Conservation (phyloP, 53 echinoderm and acorn worm species). For the Henricia sp. region DNA sequence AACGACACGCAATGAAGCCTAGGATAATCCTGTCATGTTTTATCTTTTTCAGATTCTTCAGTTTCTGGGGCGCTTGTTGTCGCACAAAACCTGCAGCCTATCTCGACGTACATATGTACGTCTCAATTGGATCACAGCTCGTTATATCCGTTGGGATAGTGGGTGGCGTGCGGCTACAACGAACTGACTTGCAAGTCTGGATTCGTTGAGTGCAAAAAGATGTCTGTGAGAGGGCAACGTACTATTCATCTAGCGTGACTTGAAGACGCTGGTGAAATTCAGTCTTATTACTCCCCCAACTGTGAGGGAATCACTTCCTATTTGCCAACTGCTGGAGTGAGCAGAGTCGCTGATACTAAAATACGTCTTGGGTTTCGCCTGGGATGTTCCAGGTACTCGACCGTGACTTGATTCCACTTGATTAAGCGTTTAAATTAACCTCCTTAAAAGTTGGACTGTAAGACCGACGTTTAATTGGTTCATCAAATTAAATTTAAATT, state of each 20-base stretch:
- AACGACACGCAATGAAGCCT: no score
- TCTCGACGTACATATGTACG: no score
- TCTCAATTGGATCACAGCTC: no score
- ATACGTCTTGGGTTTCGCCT: slow-evolving; percentile 42
- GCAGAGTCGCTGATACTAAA: slow-evolving; percentile 43
- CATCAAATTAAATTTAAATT: no score
- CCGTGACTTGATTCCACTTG: background rate
- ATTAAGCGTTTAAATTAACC: background rate
- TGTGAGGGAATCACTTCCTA: slow-evolving; percentile 33
- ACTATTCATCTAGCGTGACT: slow-evolving; percentile 58
- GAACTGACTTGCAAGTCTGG: no score
- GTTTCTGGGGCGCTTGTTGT: no score
- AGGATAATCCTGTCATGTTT: no score
- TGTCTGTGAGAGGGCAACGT: slow-evolving; percentile 58
- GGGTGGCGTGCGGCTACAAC: no score
- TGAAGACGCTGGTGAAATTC: slow-evolving; percentile 24
- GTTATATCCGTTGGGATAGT: no score
- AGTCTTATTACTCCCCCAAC: slow-evolving; percentile 26
- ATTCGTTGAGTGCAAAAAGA: no score
- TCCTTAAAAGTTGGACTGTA: background rate
- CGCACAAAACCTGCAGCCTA: no score
- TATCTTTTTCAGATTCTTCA: no score
- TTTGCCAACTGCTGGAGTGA: slow-evolving; percentile 45
- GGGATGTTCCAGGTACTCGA: background rate
- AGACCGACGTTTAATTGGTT: background rate